These are phyloP conservation scores for Pollachius pollachius DNA, from an alignment of 2,113 vertebrate species.

Conservation along the genomic window DNA sequence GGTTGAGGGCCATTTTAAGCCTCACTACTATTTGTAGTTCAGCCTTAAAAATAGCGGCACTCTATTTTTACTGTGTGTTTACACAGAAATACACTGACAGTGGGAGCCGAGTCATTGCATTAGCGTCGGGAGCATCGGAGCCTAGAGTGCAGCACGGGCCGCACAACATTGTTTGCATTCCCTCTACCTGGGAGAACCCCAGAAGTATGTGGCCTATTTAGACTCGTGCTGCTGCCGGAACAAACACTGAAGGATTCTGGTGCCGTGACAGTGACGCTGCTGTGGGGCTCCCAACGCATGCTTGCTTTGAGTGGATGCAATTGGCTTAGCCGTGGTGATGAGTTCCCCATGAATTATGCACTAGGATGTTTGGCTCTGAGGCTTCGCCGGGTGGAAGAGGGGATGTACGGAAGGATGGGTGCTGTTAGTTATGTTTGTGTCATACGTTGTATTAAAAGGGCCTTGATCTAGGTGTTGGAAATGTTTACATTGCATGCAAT, in stretches of 20 bases:
- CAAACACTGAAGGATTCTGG: conserved; percentile 40
- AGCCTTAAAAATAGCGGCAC: conserved; percentile 67
- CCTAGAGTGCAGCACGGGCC: conserved; percentile 35
- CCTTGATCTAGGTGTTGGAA: not conserved
- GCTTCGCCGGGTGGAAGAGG: conserved; percentile 17
- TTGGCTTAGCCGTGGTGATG: conserved; percentile 45
- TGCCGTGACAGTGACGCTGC: conserved; percentile 49
- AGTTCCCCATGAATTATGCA: conserved; percentile 59
- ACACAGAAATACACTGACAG: conserved; percentile 26
- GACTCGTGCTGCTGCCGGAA: conserved; percentile 40
- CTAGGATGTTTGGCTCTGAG: conserved; percentile 11
- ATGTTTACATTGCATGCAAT: too few species aligned
- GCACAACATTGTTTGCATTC: conserved; percentile 48
- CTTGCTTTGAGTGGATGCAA: conserved; percentile 44
- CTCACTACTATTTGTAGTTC: conserved; percentile 65
- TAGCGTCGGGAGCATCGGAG: conserved; percentile 40
- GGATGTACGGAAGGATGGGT: not conserved
- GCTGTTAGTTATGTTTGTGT: conserved; percentile 35
- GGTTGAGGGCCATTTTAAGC: conserved; percentile 66
- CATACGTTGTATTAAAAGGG: not conserved
- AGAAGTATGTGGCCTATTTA: conserved; percentile 48
- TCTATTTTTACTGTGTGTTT: conserved; percentile 63
- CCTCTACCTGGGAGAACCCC: conserved; percentile 51
- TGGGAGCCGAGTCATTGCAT: conserved; percentile 41
- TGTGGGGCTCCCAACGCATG: conserved; percentile 39